These are phyloP conservation scores for Conopomorpha cramerella DNA, from an alignment of 1,140 invertebrate species.

Conservation along the genomic window DNA sequence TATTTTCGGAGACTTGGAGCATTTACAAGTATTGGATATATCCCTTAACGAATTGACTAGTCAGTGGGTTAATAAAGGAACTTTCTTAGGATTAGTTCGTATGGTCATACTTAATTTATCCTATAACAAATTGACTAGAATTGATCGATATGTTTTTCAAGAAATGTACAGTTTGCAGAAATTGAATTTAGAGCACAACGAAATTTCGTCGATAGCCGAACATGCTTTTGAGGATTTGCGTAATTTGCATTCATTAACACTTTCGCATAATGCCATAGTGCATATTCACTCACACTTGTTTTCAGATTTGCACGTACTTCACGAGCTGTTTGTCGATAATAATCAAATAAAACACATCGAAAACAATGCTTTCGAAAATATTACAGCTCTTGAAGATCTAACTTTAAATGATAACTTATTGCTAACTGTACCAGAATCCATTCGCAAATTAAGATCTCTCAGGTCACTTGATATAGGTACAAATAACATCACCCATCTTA, in stretches of 20 bases:
- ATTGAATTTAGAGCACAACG: constrained; percentile 77
- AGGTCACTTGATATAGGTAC: constrained; percentile 80
- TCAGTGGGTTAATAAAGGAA: constrained; percentile 78
- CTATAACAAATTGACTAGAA: constrained; percentile 70
- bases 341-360: constrained; percentile 74
- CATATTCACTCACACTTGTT: constrained; percentile 73
- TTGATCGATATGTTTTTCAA: constrained; percentile 75
- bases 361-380: constrained; percentile 76
- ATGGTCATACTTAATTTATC: constrained; percentile 78
- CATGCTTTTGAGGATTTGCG: constrained; percentile 74
- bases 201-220: constrained; percentile 72
- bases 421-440: constrained; percentile 70
- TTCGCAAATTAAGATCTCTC: constrained; percentile 69
- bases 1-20: constrained; percentile 73
- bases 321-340: constrained; percentile 74
- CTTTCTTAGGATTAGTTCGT: constrained; percentile 73
- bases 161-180: constrained; percentile 78
- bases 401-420: constrained; percentile 78
- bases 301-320: constrained; percentile 72
- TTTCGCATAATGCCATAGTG: constrained; percentile 74
- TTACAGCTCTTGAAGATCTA: constrained; percentile 79
- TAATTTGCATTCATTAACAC: constrained; percentile 75
- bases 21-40: constrained; percentile 78
- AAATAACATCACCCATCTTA: constrained; percentile 70
- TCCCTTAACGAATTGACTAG: constrained; percentile 78